Base-by-base conservation (phyloP, 1,140 invertebrate genomes). In the Uloborus diversus region DNA sequence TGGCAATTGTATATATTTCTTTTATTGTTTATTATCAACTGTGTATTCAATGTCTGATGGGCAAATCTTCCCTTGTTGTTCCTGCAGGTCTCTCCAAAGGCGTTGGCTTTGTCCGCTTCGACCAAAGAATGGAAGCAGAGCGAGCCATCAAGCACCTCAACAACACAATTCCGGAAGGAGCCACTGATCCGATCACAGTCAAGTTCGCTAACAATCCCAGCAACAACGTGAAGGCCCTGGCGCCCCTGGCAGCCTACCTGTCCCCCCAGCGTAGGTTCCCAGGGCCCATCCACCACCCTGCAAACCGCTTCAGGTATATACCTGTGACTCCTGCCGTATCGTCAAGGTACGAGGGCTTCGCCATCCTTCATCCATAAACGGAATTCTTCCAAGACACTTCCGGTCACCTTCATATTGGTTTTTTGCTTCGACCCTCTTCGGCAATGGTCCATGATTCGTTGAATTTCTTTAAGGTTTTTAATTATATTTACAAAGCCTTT, bases 191-290 rank as follows among this genome's bases (percentile, higher is more conserved):
- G 42, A 98, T 99, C 84, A 98, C 96, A 42, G 98, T 99, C 81
- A 99, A 99, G 89, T 99, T 99, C 88, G 98, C 98, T 81, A 99
- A 99, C 88, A 99, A 97, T 87, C 94, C 95, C n/a, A 96, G 94
- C 89, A 96, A 94, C 90, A 95, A 94, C 88, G 87, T 88, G 82
- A 96, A 96, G 88, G 93, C 94, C 79, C 90, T 96, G 86, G 93
- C 94, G 83, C 95, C 96, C 35, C 88, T 98, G 85, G 94, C 95
- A 35, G 96, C 96, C 47, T 99, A 98, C 87, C 89, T 98, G 64
- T 86, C 89, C 81, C 84, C 85, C 81, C 88, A 84, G 86, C 79
- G 94, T 79, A 90, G 94, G 83, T 96, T 93, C 89, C 94, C 94
- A 88, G 95, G 93, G 87, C 95, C 94, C 84, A 97, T 98, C 85